Evolutionary conservation across 1,140 invertebrate genomes (phyloP), one percentile per base, ranked within the genome.

Genomic region (Berghia stephanieae): DNA sequence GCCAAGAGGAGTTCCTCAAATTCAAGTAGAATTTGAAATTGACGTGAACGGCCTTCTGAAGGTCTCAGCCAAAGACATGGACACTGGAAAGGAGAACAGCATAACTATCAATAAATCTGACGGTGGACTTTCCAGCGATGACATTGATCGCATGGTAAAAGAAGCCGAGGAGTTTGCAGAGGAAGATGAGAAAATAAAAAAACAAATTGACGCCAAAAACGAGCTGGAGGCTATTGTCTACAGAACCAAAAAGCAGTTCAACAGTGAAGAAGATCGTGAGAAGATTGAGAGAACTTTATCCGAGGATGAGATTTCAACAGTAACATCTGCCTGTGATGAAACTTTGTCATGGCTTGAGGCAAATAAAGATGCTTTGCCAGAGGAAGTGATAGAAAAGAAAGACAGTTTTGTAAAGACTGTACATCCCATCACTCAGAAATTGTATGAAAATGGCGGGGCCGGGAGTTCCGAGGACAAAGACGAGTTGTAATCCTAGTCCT

Each of bases 81-180:
- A 97, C 27, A 99, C 98, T 74, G 98, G 98, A 75, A 98, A 98
- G 90, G 94, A 97, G 81, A 96, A 99, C 88, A 98, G 99, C 91
- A 99, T 99, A 85, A 96, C 97, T 60, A 99, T 99, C 85, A 98
- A 98, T 75, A 99, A 99, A 83, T 97, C 99, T 85, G 96, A 99
- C 88, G 99, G 98, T 89, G 92, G 97, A 77, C 86, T 99, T 40
- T 97, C 96, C 21, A 96, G 96, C 27, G 97, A 99, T 85, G 97
- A 99, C 83, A 99, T 99, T 83, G 97, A 99, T 84, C 92, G 95
- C 49, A 99, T 99, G 98, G 97, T 99, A 85, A 89, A 87, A 88
- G 98, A 99, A 85, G 97, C 97, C 3, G 98, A 99, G 90, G 97
- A 97, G 89, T 80, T 80, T 55, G 96, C 97, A 34, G 97, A 99